Conservation (phyloP, 2,797 vertebrate species). For the Thamnophis elegans region DNA sequence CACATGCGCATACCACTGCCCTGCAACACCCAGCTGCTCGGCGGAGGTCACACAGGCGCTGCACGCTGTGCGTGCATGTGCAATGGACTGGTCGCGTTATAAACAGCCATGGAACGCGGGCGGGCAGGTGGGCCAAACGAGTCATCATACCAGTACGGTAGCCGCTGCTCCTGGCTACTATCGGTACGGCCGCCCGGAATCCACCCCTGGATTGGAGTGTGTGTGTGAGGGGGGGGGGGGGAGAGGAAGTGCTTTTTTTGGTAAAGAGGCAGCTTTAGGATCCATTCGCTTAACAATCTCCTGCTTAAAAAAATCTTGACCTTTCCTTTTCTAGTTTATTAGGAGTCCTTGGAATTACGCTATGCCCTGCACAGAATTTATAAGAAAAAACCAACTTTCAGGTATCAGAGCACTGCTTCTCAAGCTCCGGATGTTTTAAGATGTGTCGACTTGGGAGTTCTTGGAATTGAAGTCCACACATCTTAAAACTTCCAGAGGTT, state of each 20-base stretch:
- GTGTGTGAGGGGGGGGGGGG: rapidly evolving
- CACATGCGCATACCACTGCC: no score
- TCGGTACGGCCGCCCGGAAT: no score
- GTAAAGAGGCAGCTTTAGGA: background rate
- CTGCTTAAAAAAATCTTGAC: background rate
- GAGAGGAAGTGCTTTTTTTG: background rate
- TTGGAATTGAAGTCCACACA: background rate
- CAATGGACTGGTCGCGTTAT: no score
- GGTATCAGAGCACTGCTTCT: background rate
- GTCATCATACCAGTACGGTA: no score
- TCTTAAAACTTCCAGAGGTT: background rate
- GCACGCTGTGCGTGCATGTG: no score
- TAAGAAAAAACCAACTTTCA: background rate
- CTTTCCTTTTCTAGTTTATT: background rate
- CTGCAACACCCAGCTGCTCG: no score
- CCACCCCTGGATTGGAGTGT: background rate
- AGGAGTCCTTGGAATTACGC: background rate
- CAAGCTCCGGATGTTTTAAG: background rate
- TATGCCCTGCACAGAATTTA: background rate
- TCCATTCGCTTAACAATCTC: background rate
- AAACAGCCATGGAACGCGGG: no score
- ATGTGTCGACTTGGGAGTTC: background rate
- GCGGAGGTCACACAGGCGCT: no score
- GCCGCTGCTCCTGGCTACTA: no score
- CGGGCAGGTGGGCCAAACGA: no score